These are phyloP conservation scores for Rhagonycha fulva DNA, from an alignment of 2,888 invertebrate species.

Conservation along the genomic window DNA sequence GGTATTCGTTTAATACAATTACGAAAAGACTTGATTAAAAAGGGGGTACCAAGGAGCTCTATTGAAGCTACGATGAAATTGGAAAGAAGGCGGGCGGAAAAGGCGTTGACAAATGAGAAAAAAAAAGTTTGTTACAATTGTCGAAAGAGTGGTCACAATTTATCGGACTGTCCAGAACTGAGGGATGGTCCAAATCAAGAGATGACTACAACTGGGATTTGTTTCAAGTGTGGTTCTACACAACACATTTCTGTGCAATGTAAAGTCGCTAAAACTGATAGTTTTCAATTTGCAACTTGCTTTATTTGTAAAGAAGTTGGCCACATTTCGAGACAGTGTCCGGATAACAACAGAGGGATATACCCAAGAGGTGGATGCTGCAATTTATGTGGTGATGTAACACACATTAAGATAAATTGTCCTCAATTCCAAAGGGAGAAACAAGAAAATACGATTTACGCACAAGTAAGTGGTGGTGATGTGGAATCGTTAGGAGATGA, in stretches of 20 bases:
- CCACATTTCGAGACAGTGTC: constrained; percentile 86
- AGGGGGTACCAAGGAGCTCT: constrained; percentile 70
- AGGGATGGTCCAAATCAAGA: constrained; percentile 58
- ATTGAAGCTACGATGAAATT: constrained; percentile 69
- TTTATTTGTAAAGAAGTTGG: constrained; percentile 88
- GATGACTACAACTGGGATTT: constrained; percentile 66
- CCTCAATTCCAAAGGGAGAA: constrained; percentile 58
- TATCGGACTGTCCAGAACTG: constrained; percentile 80
- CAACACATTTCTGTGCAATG: constrained; percentile 81
- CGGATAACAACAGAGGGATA: constrained; percentile 83
- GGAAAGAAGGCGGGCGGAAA: constrained; percentile 74
- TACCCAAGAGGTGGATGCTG: constrained; percentile 87
- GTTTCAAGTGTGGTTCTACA: constrained; percentile 89
- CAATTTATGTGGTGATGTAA: constrained; percentile 82
- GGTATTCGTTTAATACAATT: constrained; percentile 66
- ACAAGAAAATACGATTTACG: constrained; percentile 38
- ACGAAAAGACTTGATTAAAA: too few species aligned
- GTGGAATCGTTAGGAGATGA: constrained; percentile 44
- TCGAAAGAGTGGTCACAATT: constrained; percentile 75
- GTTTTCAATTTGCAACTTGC: constrained; percentile 82
- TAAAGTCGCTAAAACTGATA: constrained; percentile 66
- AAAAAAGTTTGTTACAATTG: constrained; percentile 82
- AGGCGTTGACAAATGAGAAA: constrained; percentile 67
- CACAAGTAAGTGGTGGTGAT: constrained; percentile 43
- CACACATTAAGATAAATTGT: constrained; percentile 83